phyloP scores from a whole-genome alignment of 2,888 invertebrate genomes.

The Rutpela maculata region DNA sequence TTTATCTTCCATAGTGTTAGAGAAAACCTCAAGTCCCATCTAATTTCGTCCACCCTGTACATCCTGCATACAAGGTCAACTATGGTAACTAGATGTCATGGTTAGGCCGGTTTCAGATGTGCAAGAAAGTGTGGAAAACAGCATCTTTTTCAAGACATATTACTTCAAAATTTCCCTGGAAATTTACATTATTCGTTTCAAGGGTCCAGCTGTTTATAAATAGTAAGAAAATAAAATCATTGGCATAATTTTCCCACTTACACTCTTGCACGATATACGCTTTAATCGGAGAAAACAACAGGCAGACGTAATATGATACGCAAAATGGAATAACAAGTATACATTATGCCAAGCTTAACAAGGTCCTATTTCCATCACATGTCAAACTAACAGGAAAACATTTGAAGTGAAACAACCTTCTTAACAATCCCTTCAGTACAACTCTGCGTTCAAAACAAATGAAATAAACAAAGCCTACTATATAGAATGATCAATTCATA shows the following conservation, averaged over 20 bases:
- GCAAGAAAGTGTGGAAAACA: too few species aligned
- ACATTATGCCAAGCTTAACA: constrained; percentile 22
- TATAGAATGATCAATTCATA: constrained; percentile 22
- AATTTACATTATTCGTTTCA: too few species aligned
- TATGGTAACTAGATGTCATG: too few species aligned
- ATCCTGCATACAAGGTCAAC: too few species aligned
- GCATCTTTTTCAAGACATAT: too few species aligned
- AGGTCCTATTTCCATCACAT: constrained; percentile 16
- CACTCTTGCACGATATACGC: neutral
- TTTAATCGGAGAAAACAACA: constrained; percentile 9
- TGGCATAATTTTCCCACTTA: neutral
- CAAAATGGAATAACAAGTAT: neutral
- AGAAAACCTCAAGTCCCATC: too few species aligned
- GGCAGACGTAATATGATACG: neutral
- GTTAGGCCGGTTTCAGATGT: too few species aligned
- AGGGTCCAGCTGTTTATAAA: too few species aligned
- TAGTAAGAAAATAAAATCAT: too few species aligned
- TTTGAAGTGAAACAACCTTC: neutral
- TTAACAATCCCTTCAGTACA: constrained; percentile 21
- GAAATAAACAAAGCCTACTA: constrained; percentile 31
- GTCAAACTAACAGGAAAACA: constrained; percentile 24
- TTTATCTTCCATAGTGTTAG: too few species aligned
- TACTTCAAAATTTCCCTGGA: too few species aligned
- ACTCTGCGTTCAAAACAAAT: constrained; percentile 26
- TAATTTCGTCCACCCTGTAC: too few species aligned